Percentiles rank a stretch among this genome's conserved stretches.
phyloP scores from a whole-genome alignment of 2,797 vertebrate species.

The Dicrostonyx torquatus region DNA sequence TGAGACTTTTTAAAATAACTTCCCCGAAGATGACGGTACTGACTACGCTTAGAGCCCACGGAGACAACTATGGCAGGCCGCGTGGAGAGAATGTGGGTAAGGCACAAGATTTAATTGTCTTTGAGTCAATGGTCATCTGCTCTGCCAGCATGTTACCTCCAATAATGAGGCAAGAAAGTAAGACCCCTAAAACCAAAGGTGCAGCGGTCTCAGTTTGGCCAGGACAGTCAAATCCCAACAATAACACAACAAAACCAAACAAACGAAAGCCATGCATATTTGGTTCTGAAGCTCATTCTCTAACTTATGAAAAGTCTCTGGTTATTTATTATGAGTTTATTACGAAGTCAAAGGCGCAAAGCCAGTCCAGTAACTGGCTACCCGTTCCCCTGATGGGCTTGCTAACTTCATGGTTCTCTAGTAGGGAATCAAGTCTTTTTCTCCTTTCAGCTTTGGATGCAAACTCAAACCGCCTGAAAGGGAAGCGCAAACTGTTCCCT shows the following conservation, averaged over 20 bases:
- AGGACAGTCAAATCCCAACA: neutral
- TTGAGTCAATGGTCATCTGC: neutral
- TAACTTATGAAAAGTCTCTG: slow-evolving; percentile 11
- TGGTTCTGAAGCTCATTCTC: neutral
- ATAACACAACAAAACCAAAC: neutral
- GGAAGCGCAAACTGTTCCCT: neutral
- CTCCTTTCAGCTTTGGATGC: neutral
- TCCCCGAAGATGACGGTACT: neutral
- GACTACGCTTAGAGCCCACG: neutral
- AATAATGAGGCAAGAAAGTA: slow-evolving; percentile 44
- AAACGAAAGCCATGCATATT: neutral
- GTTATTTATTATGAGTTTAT: slow-evolving; percentile 29
- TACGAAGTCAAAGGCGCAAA: neutral
- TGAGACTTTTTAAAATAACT: neutral
- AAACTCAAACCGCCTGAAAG: slow-evolving; percentile 20
- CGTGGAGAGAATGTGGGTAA: neutral
- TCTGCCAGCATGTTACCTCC: neutral
- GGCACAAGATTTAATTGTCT: neutral
- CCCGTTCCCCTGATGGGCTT: neutral
- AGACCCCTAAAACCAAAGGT: slow-evolving; percentile 13
- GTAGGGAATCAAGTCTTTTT: neutral
- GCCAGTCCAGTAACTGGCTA: slow-evolving; percentile 4
- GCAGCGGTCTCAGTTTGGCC: neutral
- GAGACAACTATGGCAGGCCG: neutral
- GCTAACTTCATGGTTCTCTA: slow-evolving; percentile 1